phyloP scores from a whole-genome alignment of 2,113 vertebrate species.

The Corythoichthys intestinalis region DNA sequence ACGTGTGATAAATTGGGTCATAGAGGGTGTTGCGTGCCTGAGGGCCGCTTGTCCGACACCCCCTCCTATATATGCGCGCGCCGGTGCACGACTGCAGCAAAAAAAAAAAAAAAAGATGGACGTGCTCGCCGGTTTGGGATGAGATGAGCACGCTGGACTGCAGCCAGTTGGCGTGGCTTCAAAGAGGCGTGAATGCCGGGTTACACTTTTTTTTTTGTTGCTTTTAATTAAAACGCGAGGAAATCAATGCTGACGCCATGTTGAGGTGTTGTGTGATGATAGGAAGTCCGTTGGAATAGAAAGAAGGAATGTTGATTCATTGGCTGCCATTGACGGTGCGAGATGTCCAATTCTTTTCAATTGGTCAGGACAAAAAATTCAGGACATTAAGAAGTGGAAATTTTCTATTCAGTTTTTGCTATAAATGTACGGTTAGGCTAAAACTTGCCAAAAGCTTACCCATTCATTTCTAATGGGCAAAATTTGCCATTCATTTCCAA shows the following conservation, averaged over 20 bases:
- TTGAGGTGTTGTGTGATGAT: neutral
- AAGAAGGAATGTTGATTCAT: no score
- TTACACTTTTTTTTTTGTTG: neutral
- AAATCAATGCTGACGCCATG: constrained; percentile 7
- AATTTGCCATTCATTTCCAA: no score
- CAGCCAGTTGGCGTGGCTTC: constrained; percentile 58
- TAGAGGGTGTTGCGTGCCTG: constrained; percentile 39
- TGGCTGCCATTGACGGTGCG: no score
- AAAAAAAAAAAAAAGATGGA: constrained; percentile 33
- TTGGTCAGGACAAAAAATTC: no score
- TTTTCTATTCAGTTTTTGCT: no score
- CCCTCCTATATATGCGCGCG: constrained; percentile 51
- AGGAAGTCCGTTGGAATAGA: neutral
- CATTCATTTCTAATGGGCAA: no score
- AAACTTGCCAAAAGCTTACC: no score
- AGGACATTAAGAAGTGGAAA: no score
- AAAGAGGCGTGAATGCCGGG: constrained; percentile 32
- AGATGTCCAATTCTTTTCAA: no score
- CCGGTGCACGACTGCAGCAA: constrained; percentile 35
- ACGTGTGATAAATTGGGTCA: constrained; percentile 53
- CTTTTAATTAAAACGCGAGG: constrained; percentile 9
- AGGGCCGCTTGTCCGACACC: constrained; percentile 54
- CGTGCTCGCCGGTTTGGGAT: constrained; percentile 46
- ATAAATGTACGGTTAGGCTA: no score
- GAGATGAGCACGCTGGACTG: constrained; percentile 42